Percentiles rank a stretch among this genome's conserved stretches.
phyloP scores from a whole-genome alignment of 1,140 invertebrate genomes.

The Tetraneura akinire region DNA sequence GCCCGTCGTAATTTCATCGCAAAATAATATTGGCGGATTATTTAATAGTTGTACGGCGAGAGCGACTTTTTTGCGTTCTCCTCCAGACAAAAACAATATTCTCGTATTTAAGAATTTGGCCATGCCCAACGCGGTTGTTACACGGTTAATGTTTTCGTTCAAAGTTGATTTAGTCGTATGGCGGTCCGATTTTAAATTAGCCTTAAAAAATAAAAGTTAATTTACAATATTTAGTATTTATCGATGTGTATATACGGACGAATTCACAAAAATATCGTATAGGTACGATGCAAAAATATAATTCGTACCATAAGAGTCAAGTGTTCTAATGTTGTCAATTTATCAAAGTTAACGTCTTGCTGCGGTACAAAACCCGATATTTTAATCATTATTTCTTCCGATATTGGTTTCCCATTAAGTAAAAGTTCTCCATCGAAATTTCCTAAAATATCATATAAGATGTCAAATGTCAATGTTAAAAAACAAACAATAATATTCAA shows the following conservation, averaged over 20 bases:
- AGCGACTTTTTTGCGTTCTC: conserved; percentile 82
- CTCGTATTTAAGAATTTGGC: background rate
- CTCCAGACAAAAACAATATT: conserved; percentile 67
- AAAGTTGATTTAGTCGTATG: background rate
- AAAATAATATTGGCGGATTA: conserved; percentile 89
- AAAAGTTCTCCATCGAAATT: conserved; percentile 10
- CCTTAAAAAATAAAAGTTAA: background rate
- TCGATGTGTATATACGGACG: background rate
- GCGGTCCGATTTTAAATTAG: background rate
- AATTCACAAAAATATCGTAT: no score
- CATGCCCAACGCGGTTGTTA: background rate
- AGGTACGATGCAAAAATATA: no score
- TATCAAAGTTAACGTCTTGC: conserved; percentile 69
- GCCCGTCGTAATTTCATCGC: conserved; percentile 94
- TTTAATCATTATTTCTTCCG: conserved; percentile 61
- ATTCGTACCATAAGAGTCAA: conserved; percentile 71
- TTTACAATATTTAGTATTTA: background rate
- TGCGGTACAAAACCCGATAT: conserved; percentile 76
- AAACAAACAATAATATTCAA: no score
- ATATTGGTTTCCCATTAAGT: conserved; percentile 5
- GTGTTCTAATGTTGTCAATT: conserved; percentile 71
- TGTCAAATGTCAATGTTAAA: no score
- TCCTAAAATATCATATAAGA: background rate
- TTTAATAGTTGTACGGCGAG: conserved; percentile 88
- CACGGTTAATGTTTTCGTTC: background rate